Base-by-base conservation (phyloP, 2,113 vertebrate genomes). In the Petromus typicus region DNA sequence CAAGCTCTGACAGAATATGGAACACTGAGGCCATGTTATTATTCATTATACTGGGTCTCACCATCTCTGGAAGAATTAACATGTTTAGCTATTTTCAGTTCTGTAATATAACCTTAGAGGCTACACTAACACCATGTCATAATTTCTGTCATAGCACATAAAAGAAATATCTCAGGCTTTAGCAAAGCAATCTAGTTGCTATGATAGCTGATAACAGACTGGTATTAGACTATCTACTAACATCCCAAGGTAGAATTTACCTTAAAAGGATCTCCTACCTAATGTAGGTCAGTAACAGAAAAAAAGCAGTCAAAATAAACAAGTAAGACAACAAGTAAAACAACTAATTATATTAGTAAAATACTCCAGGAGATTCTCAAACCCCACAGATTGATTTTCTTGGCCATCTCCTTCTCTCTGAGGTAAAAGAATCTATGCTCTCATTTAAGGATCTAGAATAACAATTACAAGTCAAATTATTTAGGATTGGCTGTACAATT, bases 291-390 rank as follows among this genome's bases (percentile, higher is more conserved):
- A 86, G 25, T 61, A 91, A 73, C 61, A 76, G 0, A 92, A 34
- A 27, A 79, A 86, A 90, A 27, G 23, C n/a, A 57, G 23, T 16
- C 63, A 85, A 73, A 84, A 79, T 13, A 94, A 54, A 83, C 94
- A 86, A 91, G 40, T 57, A 95, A 73, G 86, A 87, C 34, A 95
- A 64, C 9, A 86, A 84, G 92, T 25, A 57, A 71, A 91, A 95
- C 3, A 84, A 37, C 45, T 8, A 56, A 90, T 73, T 51, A 63
- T 54, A 76, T 75, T 80, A 79, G 32, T 56, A 91, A 95, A 95
- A 79, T 91, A 78, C 27, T 27, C 64, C 51, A 89, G 85, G 73
- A 81, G 51, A 91, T 56, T 96, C 73, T 91, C 20, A 66, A 48
- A 45, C 18, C 40, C 23, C 30, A 10, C 27, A 88, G 30, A 89